A percentile compares a stretch with the other conserved stretches of the same genome.
phyloP scores from a whole-genome alignment of 2,888 invertebrate species.

The Adineta ricciae region DNA sequence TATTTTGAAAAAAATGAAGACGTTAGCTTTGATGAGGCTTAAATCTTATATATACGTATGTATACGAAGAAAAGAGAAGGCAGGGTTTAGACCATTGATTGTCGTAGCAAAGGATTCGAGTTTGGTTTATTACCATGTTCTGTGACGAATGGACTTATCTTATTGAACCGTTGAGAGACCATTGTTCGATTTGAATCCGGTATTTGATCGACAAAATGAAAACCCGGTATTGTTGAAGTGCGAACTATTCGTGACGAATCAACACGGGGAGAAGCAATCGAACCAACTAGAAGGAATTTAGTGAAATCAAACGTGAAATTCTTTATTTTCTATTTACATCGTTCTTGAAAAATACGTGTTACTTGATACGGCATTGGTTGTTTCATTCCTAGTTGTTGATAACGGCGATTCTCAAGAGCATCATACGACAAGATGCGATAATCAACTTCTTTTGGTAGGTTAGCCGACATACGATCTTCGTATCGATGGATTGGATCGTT shows the following conservation, averaged over 20 bases:
- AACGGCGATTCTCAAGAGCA: not conserved
- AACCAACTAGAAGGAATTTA: not conserved
- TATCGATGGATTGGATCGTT: not conserved
- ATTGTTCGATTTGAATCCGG: not conserved
- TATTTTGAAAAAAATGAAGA: not conserved
- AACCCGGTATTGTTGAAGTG: not conserved
- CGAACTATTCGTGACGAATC: not conserved
- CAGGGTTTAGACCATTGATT: not conserved
- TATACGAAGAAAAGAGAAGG: not conserved
- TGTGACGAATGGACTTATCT: not conserved
- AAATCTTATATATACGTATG: too few species aligned
- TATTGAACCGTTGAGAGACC: not conserved
- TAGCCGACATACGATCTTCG: not conserved
- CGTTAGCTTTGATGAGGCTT: not conserved
- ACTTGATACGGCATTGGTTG: not conserved
- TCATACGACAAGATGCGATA: slow-evolving; percentile 11
- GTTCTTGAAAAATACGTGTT: slow-evolving; percentile 13
- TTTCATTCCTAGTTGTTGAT: not conserved
- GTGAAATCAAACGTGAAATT: not conserved
- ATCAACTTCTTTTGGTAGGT: not conserved
- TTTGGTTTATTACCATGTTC: not conserved
- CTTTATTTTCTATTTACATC: not conserved
- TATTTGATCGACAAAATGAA: not conserved
- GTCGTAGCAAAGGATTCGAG: not conserved
- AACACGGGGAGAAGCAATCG: not conserved